A percentile compares a stretch with the other conserved stretches of the same genome.
Conservation (phyloP, 2,888 invertebrate genomes). For the Drosophila demipolita region DNA sequence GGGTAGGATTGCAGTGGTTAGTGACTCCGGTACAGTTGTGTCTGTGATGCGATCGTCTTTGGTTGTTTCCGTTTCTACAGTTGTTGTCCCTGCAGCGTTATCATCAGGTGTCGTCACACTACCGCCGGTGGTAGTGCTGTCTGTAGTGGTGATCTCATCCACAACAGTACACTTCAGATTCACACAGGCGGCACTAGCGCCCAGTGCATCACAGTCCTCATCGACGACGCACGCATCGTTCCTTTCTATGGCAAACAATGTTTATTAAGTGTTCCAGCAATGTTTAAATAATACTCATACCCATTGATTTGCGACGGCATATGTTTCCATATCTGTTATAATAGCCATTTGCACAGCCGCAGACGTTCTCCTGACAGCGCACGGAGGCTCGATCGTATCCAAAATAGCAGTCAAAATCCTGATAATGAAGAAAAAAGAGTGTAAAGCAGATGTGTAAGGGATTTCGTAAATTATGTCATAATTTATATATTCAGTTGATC, state of each 20-base stretch:
- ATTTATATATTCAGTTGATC: not conserved
- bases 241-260: slow-evolving; percentile 59
- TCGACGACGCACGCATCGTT: slow-evolving; percentile 84
- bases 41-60: slow-evolving; percentile 29
- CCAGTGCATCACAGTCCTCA: slow-evolving; percentile 83
- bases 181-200: slow-evolving; percentile 76
- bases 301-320: slow-evolving; percentile 85
- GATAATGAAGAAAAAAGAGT: not conserved
- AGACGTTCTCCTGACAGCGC: slow-evolving; percentile 81
- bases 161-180: slow-evolving; percentile 73
- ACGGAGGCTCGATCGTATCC: slow-evolving; percentile 84
- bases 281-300: slow-evolving; percentile 49
- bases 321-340: slow-evolving; percentile 85
- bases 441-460: not conserved
- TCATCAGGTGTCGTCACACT: slow-evolving; percentile 38
- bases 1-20: slow-evolving; percentile 21
- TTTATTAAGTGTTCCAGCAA: not conserved
- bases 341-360: slow-evolving; percentile 84
- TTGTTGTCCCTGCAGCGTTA: slow-evolving; percentile 32
- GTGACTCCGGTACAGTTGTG: slow-evolving; percentile 24
- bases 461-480: not conserved
- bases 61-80: slow-evolving; percentile 50
- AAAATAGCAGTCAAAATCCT: slow-evolving; percentile 84
- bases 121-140: slow-evolving; percentile 12
- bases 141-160: slow-evolving; percentile 57